Conservation (phyloP, 2,797 vertebrate species). For the Apodemus agrarius region DNA sequence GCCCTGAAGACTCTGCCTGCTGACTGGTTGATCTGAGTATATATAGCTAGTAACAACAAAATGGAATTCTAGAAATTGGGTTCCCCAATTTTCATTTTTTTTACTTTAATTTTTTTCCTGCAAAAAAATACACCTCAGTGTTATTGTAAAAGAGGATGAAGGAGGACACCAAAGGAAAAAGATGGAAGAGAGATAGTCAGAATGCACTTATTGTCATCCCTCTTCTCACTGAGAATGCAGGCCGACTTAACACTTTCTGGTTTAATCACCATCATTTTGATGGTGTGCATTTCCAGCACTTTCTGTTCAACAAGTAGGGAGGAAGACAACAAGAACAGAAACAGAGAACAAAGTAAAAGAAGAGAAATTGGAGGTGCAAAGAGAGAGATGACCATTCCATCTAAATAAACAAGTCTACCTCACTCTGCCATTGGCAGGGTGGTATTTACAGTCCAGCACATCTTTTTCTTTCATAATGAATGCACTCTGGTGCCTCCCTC, state of each 20-base stretch:
- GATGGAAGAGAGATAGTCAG: accelerated
- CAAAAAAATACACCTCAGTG: neutral
- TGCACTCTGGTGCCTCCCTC: neutral
- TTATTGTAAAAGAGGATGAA: neutral
- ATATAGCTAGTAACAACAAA: neutral
- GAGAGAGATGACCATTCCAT: neutral
- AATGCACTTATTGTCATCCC: accelerated
- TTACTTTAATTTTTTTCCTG: neutral
- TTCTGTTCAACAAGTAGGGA: neutral
- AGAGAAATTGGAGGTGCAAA: neutral
- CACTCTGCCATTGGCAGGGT: neutral
- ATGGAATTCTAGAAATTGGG: neutral
- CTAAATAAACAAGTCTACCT: neutral
- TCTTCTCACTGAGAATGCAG: neutral
- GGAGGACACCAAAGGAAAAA: neutral
- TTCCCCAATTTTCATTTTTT: neutral
- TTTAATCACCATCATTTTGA: neutral
- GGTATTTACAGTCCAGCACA: neutral
- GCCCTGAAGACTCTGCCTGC: neutral
- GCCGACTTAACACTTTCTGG: neutral
- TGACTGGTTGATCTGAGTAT: neutral
- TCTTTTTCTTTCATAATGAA: neutral
- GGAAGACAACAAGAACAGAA: neutral
- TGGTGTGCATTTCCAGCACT: neutral
- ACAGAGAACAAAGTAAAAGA: neutral